Evolutionary conservation across 2,797 vertebrate genomes (phyloP), one percentile per base, ranked within the genome.

Genomic region (Melopsittacus undulatus): DNA sequence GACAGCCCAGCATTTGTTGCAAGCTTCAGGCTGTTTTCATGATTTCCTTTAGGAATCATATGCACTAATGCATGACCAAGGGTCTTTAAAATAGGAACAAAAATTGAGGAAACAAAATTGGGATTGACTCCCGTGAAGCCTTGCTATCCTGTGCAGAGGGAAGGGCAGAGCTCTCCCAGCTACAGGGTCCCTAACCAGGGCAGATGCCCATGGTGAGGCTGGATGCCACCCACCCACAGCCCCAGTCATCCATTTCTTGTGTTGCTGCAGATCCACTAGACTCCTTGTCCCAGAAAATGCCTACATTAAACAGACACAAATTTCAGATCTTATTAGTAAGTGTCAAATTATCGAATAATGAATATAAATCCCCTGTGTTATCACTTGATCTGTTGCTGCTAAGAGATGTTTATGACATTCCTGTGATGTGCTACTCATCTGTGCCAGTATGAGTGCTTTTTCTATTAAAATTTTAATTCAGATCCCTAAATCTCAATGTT

Each of bases 361-460:
- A 74, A 10, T 21, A 34, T 9, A 42, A 95, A 84, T 29, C 46
- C 87, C 77, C 46, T 0, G 9, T 17, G 94, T 79, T 79, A 26
- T 59, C 79, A 0, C 48, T 57, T 16, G 75, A 87, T 70, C 59
- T 17, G 63, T 1, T 34, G 59, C 80, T 82, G 70, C 95, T 57
- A 0, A 32, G 84, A 78, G 74, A 18, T 63, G 89, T 75, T 91
- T 42, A 49, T 63, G 87, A 63, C 77, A 26, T 78, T 42, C 77
- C 89, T 83, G 48, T 63, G 84, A 52, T 89, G 92, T 49, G 85
- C 80, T 87, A 24, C 83, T 94, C 83, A 20, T 69, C 83, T 49
- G 24, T 40, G 90, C 63, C 29, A 2, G 9, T 52, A 32, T 13
- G 23, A 62, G 49, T 67, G 63, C 76, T 85, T 92, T 91, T 80